Evolutionary conservation across 2,797 vertebrate species (phyloP), one percentile per base, ranked within the genome.

Genomic region (Dendrocincla fuliginosa): DNA sequence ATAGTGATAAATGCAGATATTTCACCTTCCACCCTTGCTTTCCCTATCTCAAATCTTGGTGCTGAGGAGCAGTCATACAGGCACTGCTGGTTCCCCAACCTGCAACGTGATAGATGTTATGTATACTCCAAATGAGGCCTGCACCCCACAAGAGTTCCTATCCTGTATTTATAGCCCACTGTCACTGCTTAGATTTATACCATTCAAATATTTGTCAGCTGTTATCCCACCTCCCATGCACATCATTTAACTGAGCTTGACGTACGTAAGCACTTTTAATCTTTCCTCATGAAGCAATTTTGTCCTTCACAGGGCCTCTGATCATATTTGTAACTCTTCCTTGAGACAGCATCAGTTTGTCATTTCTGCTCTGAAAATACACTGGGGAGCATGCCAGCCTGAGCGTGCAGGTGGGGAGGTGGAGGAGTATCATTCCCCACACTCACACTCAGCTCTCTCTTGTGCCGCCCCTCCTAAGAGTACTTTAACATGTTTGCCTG

Each of bases 181-280:
- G 73, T 59, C 88, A 65, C 69, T 89, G 39, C 39, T 84, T 86
- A 94, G 87, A 95, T 95, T 93, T 94, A 96, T 86, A 80, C 85
- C 30, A 42, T 92, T 96, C 96, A 97, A 96, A 97, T 97, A 97
- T 97, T 97, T 98, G 96, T 95, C 87, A 91, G 96, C 93, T 95
- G 96, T 95, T 97, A 97, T 95, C 88, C 83, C 52, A 65, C 57
- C 93, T 91, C 91, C 78, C 56, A 71, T 82, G 90, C 94, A 95
- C 91, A 93, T 97, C 96, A 87, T 93, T 93, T 95, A 97, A 89
- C 82, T 42, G 71, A 82, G 55, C 75, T 57, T 83, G 94, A 95
- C 24, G 15, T 76, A 87, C 65, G 79, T 92, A 95, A 91, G 90
- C 57, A 78, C 90, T 91, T 97, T 97, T 97, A 93, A 96, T 98